Evolutionary conservation across 2,797 vertebrate genomes (phyloP).

Genomic region (Nyctalus aviator): DNA sequence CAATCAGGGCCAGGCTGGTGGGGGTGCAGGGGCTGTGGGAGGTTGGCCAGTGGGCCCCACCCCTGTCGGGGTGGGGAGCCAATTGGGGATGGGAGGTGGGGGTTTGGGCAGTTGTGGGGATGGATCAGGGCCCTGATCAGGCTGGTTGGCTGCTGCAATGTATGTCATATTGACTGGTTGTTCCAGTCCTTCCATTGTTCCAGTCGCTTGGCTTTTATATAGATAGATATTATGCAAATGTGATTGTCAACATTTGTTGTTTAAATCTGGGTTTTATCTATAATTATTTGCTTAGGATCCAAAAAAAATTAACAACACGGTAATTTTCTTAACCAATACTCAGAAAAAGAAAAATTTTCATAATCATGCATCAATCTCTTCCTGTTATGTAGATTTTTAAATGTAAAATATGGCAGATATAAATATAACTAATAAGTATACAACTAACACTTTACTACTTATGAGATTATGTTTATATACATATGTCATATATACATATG

Average conservation of each 20-base stretch:
- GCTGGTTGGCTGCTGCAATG: no score
- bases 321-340: constrained; percentile 9
- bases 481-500: not conserved
- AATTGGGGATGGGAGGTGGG: no score
- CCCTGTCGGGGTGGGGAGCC: no score
- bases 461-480: not conserved
- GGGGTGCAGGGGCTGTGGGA: no score
- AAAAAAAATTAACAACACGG: not conserved
- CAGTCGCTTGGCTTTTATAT: not conserved
- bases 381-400: not conserved
- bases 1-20: no score
- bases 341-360: not conserved
- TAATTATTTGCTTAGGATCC: not conserved
- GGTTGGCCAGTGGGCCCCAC: no score
- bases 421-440: not conserved
- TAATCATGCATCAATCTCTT: not conserved
- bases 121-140: no score
- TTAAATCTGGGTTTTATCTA: not conserved
- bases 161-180: no score
- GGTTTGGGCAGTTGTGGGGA: no score
- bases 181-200: no score
- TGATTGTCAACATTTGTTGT: not conserved
- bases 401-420: not conserved
- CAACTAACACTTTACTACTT: not conserved
- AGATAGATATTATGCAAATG: not conserved